Conservation (phyloP, 2,113 vertebrate species). For the Rhinopomastus cyanomelas region DNA sequence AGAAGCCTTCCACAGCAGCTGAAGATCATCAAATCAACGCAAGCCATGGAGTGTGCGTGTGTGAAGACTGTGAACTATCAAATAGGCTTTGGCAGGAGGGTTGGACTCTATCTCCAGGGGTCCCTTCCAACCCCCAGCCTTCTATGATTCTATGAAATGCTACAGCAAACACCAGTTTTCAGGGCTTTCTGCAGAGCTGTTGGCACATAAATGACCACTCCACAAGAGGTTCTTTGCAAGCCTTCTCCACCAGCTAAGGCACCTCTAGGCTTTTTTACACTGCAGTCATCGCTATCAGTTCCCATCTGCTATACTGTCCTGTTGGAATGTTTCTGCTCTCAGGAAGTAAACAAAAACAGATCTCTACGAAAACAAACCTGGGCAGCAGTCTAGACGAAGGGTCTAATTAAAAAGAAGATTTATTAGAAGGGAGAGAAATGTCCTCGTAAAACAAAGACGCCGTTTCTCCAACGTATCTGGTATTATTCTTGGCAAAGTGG, state of each 20-base stretch:
- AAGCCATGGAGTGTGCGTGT: neutral
- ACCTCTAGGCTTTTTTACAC: neutral
- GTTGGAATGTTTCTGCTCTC: conserved; percentile 19
- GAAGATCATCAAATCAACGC: neutral
- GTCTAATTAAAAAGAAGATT: conserved; percentile 56
- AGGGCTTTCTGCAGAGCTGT: neutral
- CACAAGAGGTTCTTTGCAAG: neutral
- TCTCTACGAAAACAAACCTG: conserved; percentile 41
- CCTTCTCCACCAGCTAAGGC: conserved; percentile 3
- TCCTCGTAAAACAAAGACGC: conserved; percentile 22
- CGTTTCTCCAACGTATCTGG: conserved; percentile 4
- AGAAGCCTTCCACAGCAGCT: neutral
- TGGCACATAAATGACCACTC: conserved; percentile 49
- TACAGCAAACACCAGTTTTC: neutral
- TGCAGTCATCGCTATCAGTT: conserved; percentile 7
- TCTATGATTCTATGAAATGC: neutral
- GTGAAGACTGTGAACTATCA: neutral
- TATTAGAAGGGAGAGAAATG: conserved; percentile 43
- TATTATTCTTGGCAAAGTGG: conserved; percentile 52
- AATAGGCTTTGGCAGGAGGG: neutral
- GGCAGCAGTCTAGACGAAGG: conserved; percentile 46
- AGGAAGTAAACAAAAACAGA: conserved; percentile 61
- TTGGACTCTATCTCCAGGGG: too few relatives aligned
- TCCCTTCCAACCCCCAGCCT: too few relatives aligned
- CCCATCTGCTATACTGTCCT: conserved; percentile 44